Percentiles rank a stretch among this genome's conserved stretches.
Evolutionary conservation across 2,113 vertebrate genomes (phyloP).

Genomic region (Antidorcas marsupialis): DNA sequence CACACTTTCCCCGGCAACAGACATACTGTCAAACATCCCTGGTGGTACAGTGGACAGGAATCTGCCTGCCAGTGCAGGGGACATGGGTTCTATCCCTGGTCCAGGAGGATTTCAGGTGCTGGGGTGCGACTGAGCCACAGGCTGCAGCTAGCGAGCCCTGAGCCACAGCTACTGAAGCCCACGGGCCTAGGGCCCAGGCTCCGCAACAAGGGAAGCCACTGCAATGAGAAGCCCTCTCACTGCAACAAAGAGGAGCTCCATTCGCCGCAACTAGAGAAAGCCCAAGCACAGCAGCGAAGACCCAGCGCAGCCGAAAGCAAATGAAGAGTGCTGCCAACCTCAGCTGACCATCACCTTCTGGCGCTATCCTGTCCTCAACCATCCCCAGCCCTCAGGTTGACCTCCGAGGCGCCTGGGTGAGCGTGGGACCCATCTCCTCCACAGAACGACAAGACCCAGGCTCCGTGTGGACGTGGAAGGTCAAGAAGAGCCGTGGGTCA

Average conservation of each 20-base stretch:
- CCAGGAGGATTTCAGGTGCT: background rate
- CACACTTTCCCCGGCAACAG: background rate
- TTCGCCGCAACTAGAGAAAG: rapidly evolving
- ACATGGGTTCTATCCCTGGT: background rate
- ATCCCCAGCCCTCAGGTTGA: background rate
- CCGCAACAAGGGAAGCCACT: rapidly evolving
- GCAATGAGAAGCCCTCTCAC: background rate
- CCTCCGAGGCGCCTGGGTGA: background rate
- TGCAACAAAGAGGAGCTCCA: rapidly evolving
- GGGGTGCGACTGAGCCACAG: background rate
- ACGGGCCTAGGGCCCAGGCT: background rate
- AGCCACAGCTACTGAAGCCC: rapidly evolving
- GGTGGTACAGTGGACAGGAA: background rate
- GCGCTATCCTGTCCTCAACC: no score
- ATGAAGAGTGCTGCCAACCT: background rate
- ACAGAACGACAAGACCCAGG: background rate
- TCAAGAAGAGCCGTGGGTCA: background rate
- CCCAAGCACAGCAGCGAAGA: background rate
- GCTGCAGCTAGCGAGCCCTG: background rate
- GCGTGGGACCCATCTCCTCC: rapidly evolving
- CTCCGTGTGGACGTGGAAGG: rapidly evolving
- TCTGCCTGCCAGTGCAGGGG: background rate
- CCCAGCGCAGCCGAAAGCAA: background rate
- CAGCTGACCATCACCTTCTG: no score
- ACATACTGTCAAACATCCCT: background rate